Evolutionary conservation across 2,888 invertebrate species (phyloP).

Genomic region (Aethes cnicana): DNA sequence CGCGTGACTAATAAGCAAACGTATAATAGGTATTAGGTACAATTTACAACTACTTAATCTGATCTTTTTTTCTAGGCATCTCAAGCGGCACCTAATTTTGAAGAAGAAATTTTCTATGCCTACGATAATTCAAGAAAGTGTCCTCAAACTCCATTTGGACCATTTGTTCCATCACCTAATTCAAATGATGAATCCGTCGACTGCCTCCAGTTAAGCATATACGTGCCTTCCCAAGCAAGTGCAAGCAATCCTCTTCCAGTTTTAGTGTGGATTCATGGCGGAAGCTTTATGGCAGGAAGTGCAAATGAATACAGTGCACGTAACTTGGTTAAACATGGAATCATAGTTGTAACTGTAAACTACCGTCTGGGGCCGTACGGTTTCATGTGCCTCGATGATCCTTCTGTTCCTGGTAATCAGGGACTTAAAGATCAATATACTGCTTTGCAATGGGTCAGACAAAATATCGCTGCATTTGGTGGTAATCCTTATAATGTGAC

Average conservation of each 20-base stretch:
- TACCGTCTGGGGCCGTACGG: slow-evolving; percentile 74
- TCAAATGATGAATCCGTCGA: slow-evolving; percentile 61
- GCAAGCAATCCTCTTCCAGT: slow-evolving; percentile 64
- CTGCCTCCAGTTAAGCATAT: slow-evolving; percentile 86
- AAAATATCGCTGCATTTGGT: slow-evolving; percentile 67
- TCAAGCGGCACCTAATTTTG: slow-evolving; percentile 50
- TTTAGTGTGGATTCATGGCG: slow-evolving; percentile 72
- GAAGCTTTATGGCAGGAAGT: slow-evolving; percentile 56
- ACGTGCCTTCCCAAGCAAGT: slow-evolving; percentile 62
- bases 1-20: too few species aligned
- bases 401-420: slow-evolving; percentile 67
- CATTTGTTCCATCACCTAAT: not conserved
- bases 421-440: slow-evolving; percentile 70
- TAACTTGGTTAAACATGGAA: slow-evolving; percentile 60
- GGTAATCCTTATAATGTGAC: slow-evolving; percentile 73
- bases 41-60: slow-evolving; percentile 6
- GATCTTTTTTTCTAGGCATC: slow-evolving; percentile 53
- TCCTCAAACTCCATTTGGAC: slow-evolving; percentile 61
- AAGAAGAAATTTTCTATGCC: slow-evolving; percentile 60
- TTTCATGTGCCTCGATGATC: slow-evolving; percentile 68
- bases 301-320: slow-evolving; percentile 54
- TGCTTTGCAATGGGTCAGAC: slow-evolving; percentile 66
- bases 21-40: too few species aligned
- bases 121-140: slow-evolving; percentile 59
- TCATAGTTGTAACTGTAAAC: slow-evolving; percentile 68